phyloP scores from a whole-genome alignment of 2,113 vertebrate species.

The Chloroceryle aenea region DNA sequence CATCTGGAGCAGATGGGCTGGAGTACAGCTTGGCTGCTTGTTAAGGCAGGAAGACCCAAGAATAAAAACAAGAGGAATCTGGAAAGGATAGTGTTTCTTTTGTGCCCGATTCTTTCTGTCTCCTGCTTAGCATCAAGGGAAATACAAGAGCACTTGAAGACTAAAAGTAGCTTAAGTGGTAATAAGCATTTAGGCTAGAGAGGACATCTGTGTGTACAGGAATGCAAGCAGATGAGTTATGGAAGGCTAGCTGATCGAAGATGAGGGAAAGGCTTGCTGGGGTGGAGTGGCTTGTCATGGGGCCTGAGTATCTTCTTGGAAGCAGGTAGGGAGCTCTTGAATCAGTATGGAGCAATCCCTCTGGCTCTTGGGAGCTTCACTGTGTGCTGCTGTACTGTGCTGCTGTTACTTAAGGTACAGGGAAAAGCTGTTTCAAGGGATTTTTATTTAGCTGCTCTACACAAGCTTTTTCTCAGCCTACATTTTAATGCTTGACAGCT shows the following conservation, averaged over 20 bases:
- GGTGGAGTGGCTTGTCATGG: not conserved
- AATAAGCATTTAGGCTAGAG: not conserved
- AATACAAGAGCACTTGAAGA: not conserved
- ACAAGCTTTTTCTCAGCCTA: not conserved
- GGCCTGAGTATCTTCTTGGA: not conserved
- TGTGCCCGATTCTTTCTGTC: not conserved
- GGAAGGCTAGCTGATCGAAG: not conserved
- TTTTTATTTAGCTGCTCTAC: not conserved
- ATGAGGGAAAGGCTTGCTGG: not conserved
- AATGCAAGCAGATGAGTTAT: rapidly evolving
- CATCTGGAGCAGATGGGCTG: not conserved
- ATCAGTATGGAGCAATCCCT: rapidly evolving
- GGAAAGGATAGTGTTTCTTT: not conserved
- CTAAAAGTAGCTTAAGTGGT: not conserved
- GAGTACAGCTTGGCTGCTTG: not conserved
- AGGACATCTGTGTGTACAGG: not conserved
- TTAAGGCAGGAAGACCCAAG: not conserved
- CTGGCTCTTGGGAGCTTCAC: not conserved
- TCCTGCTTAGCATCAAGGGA: not conserved
- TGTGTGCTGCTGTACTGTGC: not conserved
- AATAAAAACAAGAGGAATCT: not conserved
- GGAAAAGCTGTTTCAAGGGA: not conserved
- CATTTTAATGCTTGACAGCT: constrained; percentile 14
- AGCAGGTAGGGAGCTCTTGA: not conserved
- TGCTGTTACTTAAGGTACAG: not conserved